phyloP scores from a whole-genome alignment of 2,888 invertebrate genomes.

The Noctua pronuba region DNA sequence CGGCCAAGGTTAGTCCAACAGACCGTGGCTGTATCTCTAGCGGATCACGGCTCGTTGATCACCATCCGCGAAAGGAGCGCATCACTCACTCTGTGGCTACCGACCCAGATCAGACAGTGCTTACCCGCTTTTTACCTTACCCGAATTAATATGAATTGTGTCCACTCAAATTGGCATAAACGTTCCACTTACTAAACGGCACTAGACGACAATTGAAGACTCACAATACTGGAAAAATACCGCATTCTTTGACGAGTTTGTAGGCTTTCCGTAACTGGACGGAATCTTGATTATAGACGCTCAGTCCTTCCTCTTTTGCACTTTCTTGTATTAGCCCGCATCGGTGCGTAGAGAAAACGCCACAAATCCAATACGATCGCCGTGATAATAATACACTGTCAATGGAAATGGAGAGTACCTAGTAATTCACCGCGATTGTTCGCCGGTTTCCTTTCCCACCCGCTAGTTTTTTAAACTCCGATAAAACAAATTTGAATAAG shows the following conservation, averaged over 20 bases:
- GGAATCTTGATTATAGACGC: slow-evolving; percentile 37
- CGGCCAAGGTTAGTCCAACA: slow-evolving; percentile 86
- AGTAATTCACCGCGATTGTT: slow-evolving; percentile 78
- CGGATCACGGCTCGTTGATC: slow-evolving; percentile 84
- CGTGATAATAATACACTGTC: slow-evolving; percentile 73
- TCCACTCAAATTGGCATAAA: slow-evolving; percentile 71
- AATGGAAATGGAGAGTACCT: slow-evolving; percentile 77
- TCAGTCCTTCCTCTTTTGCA: slow-evolving; percentile 34
- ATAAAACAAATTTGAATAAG: slow-evolving; percentile 75
- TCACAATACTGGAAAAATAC: slow-evolving; percentile 34
- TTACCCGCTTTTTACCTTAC: slow-evolving; percentile 80
- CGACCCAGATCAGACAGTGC: slow-evolving; percentile 82
- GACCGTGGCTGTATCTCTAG: slow-evolving; percentile 85
- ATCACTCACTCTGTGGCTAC: slow-evolving; percentile 72
- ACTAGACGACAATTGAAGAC: slow-evolving; percentile 46
- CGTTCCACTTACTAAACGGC: slow-evolving; percentile 73
- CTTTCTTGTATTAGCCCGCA: slow-evolving; percentile 52
- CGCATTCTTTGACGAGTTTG: slow-evolving; percentile 4
- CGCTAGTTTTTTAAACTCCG: slow-evolving; percentile 69
- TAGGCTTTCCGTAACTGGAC: slow-evolving; percentile 13
- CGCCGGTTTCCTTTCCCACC: slow-evolving; percentile 80
- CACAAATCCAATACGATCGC: slow-evolving; percentile 70
- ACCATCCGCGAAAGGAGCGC: slow-evolving; percentile 83
- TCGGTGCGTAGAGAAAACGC: slow-evolving; percentile 65
- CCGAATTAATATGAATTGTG: slow-evolving; percentile 75